Evolutionary conservation across 92 coral and sea anemone genomes (phyloP).

Genomic region (Epizoanthus illoricatus): DNA sequence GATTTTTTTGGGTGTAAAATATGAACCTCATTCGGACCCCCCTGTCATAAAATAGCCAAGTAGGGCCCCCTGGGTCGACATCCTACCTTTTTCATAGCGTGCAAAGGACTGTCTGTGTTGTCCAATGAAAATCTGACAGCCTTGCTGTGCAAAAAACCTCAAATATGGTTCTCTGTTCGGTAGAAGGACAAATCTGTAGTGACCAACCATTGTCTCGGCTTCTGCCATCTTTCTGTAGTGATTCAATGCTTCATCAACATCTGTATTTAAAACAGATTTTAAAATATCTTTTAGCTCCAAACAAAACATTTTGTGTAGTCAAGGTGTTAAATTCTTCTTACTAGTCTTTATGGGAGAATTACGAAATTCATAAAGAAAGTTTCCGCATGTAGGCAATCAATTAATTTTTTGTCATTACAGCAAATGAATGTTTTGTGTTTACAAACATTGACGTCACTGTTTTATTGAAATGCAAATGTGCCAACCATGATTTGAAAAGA

Average conservation of each 20-base stretch:
- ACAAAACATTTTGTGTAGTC: neutral
- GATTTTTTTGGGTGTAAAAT: neutral
- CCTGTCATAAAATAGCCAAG: neutral
- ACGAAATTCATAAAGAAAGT: too few relatives aligned
- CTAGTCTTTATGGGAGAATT: too few relatives aligned
- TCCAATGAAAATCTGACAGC: constrained; percentile 17
- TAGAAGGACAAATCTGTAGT: constrained; percentile 8
- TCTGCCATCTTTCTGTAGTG: neutral
- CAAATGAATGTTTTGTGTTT: too few relatives aligned
- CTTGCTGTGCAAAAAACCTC: constrained; percentile 18
- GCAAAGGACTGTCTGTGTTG: constrained; percentile 8
- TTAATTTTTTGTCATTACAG: too few relatives aligned
- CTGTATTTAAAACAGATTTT: neutral
- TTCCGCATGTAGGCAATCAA: too few relatives aligned
- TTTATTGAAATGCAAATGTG: too few relatives aligned
- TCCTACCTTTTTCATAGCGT: constrained; percentile 9
- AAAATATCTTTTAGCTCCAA: neutral
- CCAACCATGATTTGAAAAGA: too few relatives aligned
- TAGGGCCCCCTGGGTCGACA: neutral
- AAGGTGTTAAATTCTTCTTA: too few relatives aligned
- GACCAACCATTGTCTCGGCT: neutral
- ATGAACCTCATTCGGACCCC: neutral
- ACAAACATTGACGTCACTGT: too few relatives aligned
- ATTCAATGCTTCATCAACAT: constrained; percentile 11
- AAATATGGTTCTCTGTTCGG: constrained; percentile 7